phyloP scores from a whole-genome alignment of 1,140 invertebrate species.

The Drosophila malerkotliana region DNA sequence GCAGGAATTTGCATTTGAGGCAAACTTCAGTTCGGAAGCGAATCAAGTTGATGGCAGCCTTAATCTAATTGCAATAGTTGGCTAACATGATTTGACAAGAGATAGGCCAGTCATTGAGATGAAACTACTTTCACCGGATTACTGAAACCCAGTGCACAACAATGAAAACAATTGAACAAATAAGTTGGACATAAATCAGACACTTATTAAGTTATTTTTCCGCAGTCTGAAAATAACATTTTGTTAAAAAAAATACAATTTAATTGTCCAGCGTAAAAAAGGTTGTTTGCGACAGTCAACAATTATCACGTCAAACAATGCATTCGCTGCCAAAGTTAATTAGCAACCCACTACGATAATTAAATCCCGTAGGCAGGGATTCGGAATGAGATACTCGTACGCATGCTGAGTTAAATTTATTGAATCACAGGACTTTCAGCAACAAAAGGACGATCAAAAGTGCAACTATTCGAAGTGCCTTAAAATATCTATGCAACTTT shows the following conservation, averaged over 20 bases:
- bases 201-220: no score
- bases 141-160: no score
- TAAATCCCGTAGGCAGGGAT: not conserved
- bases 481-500: not conserved
- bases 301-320: not conserved
- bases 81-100: no score
- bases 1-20: not conserved
- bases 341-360: not conserved
- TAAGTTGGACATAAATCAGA: no score
- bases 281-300: no score
- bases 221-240: no score
- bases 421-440: not conserved
- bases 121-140: no score
- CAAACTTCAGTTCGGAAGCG: not conserved
- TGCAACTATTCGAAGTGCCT: not conserved
- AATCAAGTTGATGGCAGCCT: not conserved
- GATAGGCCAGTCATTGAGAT: no score
- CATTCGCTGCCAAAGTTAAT: not conserved
- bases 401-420: not conserved
- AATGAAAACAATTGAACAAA: not conserved
- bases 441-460: not conserved
- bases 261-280: no score
- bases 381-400: not conserved
- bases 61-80: not conserved
- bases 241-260: no score